These are phyloP conservation scores for Sinhomidia bicolor DNA, from an alignment of 2,888 invertebrate species.

Conservation along the genomic window DNA sequence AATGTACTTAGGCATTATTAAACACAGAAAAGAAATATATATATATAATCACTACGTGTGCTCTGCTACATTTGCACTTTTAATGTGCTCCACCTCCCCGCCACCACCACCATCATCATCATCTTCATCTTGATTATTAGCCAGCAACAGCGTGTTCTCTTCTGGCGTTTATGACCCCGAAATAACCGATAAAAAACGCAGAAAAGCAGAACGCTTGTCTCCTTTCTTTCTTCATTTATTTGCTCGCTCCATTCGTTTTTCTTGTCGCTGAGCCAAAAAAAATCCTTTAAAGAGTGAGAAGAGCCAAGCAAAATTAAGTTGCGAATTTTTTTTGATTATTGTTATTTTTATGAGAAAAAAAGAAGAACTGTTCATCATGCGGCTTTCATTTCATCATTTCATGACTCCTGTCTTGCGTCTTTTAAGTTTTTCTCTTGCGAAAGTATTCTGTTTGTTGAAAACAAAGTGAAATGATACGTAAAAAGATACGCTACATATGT, in stretches of 20 bases:
- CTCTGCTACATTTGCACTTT: constrained; percentile 23
- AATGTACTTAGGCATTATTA: too few species aligned
- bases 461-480: constrained; percentile 33
- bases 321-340: constrained; percentile 46
- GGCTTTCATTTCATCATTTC: background rate
- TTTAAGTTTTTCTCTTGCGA: background rate
- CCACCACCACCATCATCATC: background rate
- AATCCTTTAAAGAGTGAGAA: constrained; percentile 36
- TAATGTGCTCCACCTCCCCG: background rate
- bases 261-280: constrained; percentile 48
- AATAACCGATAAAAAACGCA: constrained; percentile 48
- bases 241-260: constrained; percentile 31
- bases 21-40: background rate
- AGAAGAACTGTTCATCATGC: background rate
- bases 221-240: background rate
- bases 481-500: constrained; percentile 5
- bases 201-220: constrained; percentile 38
- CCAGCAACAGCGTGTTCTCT: background rate
- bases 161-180: constrained; percentile 53
- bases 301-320: constrained; percentile 63
- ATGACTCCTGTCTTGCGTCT: background rate
- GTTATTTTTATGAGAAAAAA: background rate
- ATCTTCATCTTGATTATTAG: background rate
- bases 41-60: background rate
- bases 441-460: constrained; percentile 12